Base-by-base conservation (phyloP, 92 coral and sea anemone species). In the Anthopleura xanthogrammica region DNA sequence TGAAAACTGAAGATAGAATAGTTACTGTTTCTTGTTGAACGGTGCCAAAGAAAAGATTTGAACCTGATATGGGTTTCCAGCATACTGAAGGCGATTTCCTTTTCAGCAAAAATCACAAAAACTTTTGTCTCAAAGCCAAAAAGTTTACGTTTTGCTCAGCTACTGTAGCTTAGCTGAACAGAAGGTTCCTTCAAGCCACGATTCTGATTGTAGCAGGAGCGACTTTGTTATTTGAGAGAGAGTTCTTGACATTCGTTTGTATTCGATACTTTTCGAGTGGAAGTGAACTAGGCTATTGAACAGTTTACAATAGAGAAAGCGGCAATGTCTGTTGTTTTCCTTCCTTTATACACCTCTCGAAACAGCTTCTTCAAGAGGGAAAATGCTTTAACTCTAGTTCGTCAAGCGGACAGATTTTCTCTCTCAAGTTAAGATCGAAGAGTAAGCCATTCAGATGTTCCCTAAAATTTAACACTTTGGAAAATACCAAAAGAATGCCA, bases 111-210 rank as follows among this genome's bases (percentile, higher is more conserved):
- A 29, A 29, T 29, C 36, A 29, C 36, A 29, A 22, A 64, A 64
- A 64, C 24, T 46, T 46, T 46, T 46, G 50, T 46, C 50, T 12
- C 74, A 36, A 29, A n/a, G 12, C 16, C 41, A 2, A 24, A 19
- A 12, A 9, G 40, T 68, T 68, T 16, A 16, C 42, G 41, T 24
- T 68, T 68, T 68, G 41, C 41, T 29, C 42, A 29, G 74, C 36
- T 68, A 29, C 43, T 68, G 74, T 68, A 68, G 74, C 82, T 79
- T 52, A 58, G 82, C 42, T 13, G 82, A 79, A 79, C 82, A 79
- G 82, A 79, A 79, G 82, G 62, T 80, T 65, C 20, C 4, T 41
- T 16, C 43, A 19, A 62, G 29, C 36, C 11, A 62, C 29, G 36
- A 62, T 62, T 62, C 41, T 23, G 17, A 23, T 36, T 68, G 41